phyloP scores from a whole-genome alignment of 2,888 invertebrate species.

The Notocelia uddmanniana region DNA sequence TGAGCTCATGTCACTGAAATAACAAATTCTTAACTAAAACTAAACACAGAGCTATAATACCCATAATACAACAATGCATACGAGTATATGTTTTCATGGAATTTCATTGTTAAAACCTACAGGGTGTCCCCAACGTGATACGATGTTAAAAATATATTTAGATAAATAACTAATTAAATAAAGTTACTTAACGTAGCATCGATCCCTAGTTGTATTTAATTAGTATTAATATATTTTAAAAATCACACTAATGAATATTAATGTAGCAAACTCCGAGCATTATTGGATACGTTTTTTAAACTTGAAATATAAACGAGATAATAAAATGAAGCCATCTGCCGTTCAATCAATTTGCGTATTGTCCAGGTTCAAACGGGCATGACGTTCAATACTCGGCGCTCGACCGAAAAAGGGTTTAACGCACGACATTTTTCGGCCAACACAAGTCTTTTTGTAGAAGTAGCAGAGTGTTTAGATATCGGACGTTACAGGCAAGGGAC shows the following conservation, averaged over 20 bases:
- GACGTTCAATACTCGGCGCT: slow-evolving; percentile 19
- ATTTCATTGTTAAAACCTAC: not conserved
- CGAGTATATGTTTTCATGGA: too few species aligned
- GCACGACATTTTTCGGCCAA: not conserved
- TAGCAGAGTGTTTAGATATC: not conserved
- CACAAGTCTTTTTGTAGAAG: not conserved
- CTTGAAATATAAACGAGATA: not conserved
- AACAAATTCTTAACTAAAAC: too few species aligned
- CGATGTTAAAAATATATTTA: not conserved
- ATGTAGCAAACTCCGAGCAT: not conserved
- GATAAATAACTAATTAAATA: too few species aligned
- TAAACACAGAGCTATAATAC: too few species aligned
- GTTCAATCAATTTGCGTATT: slow-evolving; percentile 42
- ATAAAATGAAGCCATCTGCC: slow-evolving; percentile 43
- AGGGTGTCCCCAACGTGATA: not conserved
- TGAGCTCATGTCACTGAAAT: too few species aligned
- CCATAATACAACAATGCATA: too few species aligned
- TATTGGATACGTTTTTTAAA: not conserved
- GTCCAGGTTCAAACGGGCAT: slow-evolving; percentile 31
- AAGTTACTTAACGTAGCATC: not conserved
- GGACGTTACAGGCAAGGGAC: slow-evolving; percentile 30
- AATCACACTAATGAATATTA: not conserved
- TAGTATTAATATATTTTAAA: not conserved
- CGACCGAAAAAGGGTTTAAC: not conserved
- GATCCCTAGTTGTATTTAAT: not conserved